Evolutionary conservation across 2,888 invertebrate species (phyloP).

Genomic region (Girardia tigrina): DNA sequence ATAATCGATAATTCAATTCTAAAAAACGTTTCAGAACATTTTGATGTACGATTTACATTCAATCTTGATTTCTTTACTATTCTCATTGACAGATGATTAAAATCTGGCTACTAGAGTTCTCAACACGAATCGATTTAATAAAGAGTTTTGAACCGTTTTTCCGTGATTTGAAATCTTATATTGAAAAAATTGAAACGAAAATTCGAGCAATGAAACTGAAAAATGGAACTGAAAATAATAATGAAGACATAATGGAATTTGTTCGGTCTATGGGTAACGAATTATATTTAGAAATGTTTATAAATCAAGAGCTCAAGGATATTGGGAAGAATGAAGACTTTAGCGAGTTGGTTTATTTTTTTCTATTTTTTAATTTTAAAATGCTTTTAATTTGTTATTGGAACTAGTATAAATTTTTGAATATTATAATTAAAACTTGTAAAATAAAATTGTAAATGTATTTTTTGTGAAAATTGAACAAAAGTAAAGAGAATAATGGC

Average conservation of each 20-base stretch:
- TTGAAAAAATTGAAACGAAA: neutral
- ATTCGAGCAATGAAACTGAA: neutral
- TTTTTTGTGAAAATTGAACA: too few species aligned
- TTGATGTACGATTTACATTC: neutral
- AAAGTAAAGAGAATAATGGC: too few species aligned
- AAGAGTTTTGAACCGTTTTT: conserved; percentile 1
- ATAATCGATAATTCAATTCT: too few species aligned
- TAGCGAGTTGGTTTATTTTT: neutral
- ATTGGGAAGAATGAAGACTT: conserved; percentile 10
- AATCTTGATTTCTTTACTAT: too few species aligned
- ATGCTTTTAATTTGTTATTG: too few species aligned
- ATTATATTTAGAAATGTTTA: conserved; percentile 3
- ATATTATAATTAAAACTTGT: too few species aligned
- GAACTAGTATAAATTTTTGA: too few species aligned
- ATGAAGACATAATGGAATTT: neutral
- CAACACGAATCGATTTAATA: neutral
- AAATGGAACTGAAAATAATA: neutral
- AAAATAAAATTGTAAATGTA: too few species aligned
- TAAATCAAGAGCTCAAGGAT: neutral
- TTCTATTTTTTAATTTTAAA: too few species aligned
- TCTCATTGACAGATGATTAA: neutral
- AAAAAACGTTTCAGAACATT: neutral
- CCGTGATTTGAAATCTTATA: neutral
- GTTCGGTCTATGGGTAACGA: neutral
- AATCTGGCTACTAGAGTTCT: neutral